Base-by-base conservation (phyloP, 1,140 invertebrate species). In the Brachionus rubens region DNA sequence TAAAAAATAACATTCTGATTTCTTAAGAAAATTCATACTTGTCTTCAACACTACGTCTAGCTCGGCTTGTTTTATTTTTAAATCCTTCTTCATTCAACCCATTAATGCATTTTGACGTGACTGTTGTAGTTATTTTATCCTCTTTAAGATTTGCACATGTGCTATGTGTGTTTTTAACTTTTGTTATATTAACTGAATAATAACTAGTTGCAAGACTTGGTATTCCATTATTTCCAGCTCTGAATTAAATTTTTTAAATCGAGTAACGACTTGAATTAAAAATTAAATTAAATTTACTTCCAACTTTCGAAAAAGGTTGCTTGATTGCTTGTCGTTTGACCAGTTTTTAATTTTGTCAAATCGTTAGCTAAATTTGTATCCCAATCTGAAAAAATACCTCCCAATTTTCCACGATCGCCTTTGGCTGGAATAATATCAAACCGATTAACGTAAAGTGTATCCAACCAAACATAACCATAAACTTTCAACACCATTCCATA, bases 381-480 rank as follows among this genome's bases (percentile, higher is more conserved):
- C 54, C 54, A 59, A 16, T 59, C n/a, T 16, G 16, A 59, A 16
- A 59, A 59, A 19, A 59, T 2, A 19, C 54, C 54, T 16, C 36
- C 54, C 16, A 36, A 33, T 36, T 40, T 59, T 19, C 54, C 54
- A 33, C 16, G 14, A 36, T 59, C 54, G 7, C 14, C 54, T 36
- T 59, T 59, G 12, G 54, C 54, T 4, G 54, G 54, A 1, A 59
- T 36, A n/a, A 59, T 59, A 7, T 40, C 54, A 36, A 33, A 59
- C 36, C 54, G 33, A 36, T 59, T 59, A 9, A 59, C 10, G 16
- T 24, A 59, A 28, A 59, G 36, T 59, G 16, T 36, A 12, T 19
- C 30, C 1, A 33, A 33, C 28, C 28, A 59, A 36, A 59, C 54
- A 59, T 59, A 36, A 16, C 54, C 54, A 28, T 59, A 59, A 59